Percentiles rank a stretch among this genome's conserved stretches.
phyloP scores from a whole-genome alignment of 2,797 vertebrate species.

The Phataginus tricuspis region DNA sequence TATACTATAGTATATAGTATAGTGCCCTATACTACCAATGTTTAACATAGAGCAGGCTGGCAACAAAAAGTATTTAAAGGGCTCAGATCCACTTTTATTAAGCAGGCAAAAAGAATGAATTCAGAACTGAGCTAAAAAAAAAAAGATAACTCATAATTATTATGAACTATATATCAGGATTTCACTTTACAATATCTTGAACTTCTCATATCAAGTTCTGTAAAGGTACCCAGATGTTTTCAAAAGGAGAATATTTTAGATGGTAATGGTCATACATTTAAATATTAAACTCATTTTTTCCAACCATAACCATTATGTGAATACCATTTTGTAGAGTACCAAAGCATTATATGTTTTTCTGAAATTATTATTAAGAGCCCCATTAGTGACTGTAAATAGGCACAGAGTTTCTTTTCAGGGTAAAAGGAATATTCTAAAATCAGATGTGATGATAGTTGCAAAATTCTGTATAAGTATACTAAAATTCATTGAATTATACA shows the following conservation, averaged over 20 bases:
- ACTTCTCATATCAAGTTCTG: not conserved
- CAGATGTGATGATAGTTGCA: not conserved
- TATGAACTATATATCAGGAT: not conserved
- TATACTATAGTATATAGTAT: no score
- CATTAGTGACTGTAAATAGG: not conserved
- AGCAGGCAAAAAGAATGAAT: not conserved
- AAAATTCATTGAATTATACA: conserved; percentile 16
- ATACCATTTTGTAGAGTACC: not conserved
- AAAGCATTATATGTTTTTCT: conserved; percentile 21
- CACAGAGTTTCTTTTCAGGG: not conserved
- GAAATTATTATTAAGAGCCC: not conserved
- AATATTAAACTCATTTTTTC: not conserved
- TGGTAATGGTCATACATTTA: not conserved
- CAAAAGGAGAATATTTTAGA: not conserved
- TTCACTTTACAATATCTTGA: not conserved
- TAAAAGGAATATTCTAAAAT: not conserved
- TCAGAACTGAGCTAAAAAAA: not conserved
- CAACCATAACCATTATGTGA: conserved; percentile 11
- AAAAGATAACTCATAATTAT: not conserved
- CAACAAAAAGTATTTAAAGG: not conserved
- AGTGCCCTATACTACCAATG: not conserved
- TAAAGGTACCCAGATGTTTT: not conserved
- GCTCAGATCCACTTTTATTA: not conserved
- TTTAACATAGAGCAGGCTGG: not conserved
- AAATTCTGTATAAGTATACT: not conserved